Conservation (phyloP, 2,797 vertebrate genomes). For the Cyclura pinguis region DNA sequence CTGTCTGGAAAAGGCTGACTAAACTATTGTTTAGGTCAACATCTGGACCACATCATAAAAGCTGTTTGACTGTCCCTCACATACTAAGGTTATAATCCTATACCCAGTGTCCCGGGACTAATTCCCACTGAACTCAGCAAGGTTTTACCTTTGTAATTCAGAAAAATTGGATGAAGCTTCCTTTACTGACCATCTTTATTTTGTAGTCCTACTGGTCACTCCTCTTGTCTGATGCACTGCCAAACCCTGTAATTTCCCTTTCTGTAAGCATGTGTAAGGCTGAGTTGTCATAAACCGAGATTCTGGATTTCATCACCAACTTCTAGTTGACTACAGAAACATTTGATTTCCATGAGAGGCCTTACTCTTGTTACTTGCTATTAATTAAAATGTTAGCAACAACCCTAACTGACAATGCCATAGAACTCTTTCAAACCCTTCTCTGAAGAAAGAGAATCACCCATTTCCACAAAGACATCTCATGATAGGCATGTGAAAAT, state of each 20-base stretch:
- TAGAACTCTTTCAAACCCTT: neutral
- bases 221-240: neutral
- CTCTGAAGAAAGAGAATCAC: neutral
- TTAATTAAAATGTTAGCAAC: neutral
- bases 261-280: neutral
- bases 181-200: neutral
- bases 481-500: neutral
- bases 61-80: neutral
- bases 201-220: neutral
- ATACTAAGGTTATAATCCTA: slow-evolving; percentile 5
- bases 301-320: neutral
- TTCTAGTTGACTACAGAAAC: neutral
- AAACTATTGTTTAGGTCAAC: no score
- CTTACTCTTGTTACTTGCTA: neutral
- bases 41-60: no score
- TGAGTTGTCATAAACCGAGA: neutral
- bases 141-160: neutral
- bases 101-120: neutral
- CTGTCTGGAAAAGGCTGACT: neutral
- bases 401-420: neutral
- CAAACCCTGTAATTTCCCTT: neutral
- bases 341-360: neutral
- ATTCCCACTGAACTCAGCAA: neutral
- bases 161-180: neutral
- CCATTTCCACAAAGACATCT: neutral